phyloP scores from a whole-genome alignment of 2,888 invertebrate species.

The Acleris holmiana region DNA sequence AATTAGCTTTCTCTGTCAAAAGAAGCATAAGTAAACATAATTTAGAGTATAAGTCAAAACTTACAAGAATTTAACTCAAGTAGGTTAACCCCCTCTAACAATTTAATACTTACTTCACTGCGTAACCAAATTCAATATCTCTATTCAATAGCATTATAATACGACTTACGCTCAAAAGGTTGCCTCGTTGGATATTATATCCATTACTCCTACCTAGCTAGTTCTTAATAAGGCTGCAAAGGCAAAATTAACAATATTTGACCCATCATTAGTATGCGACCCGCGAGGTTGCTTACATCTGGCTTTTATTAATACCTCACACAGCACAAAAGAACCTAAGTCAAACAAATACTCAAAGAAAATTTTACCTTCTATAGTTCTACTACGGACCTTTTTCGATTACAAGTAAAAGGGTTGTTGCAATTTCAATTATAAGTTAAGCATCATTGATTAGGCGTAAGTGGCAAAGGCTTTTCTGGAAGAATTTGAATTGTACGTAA shows the following conservation, averaged over 20 bases:
- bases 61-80: background rate
- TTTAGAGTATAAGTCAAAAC: no score
- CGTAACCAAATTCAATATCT: conserved; percentile 7
- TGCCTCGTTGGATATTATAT: background rate
- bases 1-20: no score
- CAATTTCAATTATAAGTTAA: background rate
- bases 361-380: background rate
- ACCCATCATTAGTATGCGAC: conserved; percentile 42
- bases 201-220: conserved; percentile 19
- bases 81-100: background rate
- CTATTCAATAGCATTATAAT: conserved; percentile 11
- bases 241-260: conserved; percentile 42
- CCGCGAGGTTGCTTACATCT: conserved; percentile 38
- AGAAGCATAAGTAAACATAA: no score
- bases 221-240: conserved; percentile 39
- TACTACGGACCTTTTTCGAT: conserved; percentile 1
- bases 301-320: conserved; percentile 26
- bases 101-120: background rate
- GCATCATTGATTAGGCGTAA: conserved; percentile 11
- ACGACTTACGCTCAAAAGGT: conserved; percentile 1
- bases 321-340: conserved; percentile 1
- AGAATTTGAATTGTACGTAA: conserved; percentile 10
- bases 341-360: background rate
- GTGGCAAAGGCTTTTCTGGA: background rate
- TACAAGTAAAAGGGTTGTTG: background rate